Conservation (phyloP, 1,140 invertebrate species). For the Procambarus clarkii region DNA sequence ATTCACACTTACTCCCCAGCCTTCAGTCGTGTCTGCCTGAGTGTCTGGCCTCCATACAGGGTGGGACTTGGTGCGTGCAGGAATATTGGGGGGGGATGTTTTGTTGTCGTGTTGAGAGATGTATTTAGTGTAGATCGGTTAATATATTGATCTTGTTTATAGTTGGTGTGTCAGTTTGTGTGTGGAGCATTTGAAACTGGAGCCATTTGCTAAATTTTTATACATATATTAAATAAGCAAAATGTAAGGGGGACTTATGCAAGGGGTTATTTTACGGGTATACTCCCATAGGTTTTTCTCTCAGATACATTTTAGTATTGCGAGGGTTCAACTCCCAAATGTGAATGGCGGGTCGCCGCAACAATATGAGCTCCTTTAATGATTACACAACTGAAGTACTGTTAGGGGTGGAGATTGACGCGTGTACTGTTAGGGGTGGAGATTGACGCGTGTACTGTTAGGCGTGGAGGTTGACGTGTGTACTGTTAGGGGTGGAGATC, state of each 20-base stretch:
- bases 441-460: neutral
- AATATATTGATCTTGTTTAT: neutral
- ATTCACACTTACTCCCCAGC: conserved; percentile 47
- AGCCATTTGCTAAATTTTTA: conserved; percentile 42
- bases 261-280: conserved; percentile 61
- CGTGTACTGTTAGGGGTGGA: no score
- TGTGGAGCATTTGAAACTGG: neutral
- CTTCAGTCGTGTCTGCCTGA: conserved; percentile 55
- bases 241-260: conserved; percentile 27
- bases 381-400: conserved; percentile 8
- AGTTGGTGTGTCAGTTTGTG: conserved; percentile 5
- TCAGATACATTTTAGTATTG: conserved; percentile 48
- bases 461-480: neutral
- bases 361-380: neutral
- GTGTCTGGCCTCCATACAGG: conserved; percentile 33
- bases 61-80: conserved; percentile 9
- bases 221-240: conserved; percentile 36
- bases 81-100: conserved; percentile 21
- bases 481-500: conserved; percentile 25
- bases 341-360: neutral
- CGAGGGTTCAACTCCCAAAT: neutral
- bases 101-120: conserved; percentile 44
- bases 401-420: no score
- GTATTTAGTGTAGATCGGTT: conserved; percentile 32
- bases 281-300: conserved; percentile 48